Base-by-base conservation (phyloP, 35 echinoderm and acorn worm genomes). In the Stichopus chloronotus region DNA sequence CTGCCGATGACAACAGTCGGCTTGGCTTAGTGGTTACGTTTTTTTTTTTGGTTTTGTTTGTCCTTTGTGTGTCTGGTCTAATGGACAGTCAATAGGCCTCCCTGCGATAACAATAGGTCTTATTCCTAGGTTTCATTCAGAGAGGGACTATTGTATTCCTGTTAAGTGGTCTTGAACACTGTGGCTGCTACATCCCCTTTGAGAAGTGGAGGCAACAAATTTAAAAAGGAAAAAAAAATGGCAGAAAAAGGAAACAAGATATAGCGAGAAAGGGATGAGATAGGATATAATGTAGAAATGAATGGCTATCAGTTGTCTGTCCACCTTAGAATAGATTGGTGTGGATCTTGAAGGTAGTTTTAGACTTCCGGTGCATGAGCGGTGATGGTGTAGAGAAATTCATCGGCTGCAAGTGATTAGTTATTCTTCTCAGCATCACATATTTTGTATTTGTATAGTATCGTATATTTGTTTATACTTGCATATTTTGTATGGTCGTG, bases 91-190 rank as follows among this genome's bases (percentile, higher is more conserved):
- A 83, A 83, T 83, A 83, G 80, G 52, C 43, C 43, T 52, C 80
- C 12, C 43, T 19, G 55, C 10, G 80, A 55, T 52, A 55, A 52
- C 52, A 83, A 55, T 55, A 52, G 13, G 11, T 56, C 43, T 83
- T 55, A 55, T 83, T 83, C 55, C 55, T 55, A n/a, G 43, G 55
- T 55, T 55, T 24, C 12, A 56, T 52, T 17, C 52, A 83, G 55
- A 83, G 78, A 55, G 25, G 55, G 80, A 83, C 80, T 83, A 83
- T 83, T 83, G 80, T 83, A 83, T 43, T 83, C 80, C 80, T 83
- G 80, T 83, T 83, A 83, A 83, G 80, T 83, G 80, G 80, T 83
- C 80, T 83, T 53, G 80, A 83, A 83, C 80, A 83, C 80, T 83
- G 53, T 83, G 8, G 61, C 11, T 65, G 61, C 61, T 83, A 83